Conservation (phyloP, 37 sponge, comb jelly and placozoan species). For the Corticium candelabrum region DNA sequence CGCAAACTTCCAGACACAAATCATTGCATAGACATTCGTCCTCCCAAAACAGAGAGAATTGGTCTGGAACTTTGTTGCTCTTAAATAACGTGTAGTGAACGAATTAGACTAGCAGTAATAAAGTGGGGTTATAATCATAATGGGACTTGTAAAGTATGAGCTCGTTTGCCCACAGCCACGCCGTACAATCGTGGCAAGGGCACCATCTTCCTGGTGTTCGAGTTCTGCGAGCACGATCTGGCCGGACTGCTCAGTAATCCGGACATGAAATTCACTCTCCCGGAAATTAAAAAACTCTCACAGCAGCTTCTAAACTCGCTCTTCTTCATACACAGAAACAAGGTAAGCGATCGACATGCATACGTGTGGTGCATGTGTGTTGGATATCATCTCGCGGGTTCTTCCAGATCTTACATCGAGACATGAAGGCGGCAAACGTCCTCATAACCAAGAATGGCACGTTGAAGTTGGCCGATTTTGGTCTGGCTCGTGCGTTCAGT, state of each 20-base stretch:
- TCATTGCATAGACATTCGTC: too few species aligned
- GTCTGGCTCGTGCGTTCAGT: constrained; percentile 75
- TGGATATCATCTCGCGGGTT: neutral
- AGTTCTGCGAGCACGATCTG: constrained; percentile 97
- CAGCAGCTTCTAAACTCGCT: constrained; percentile 86
- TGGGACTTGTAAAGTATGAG: too few species aligned
- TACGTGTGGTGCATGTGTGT: neutral
- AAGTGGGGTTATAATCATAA: too few species aligned
- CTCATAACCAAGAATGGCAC: constrained; percentile 76
- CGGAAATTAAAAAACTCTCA: constrained; percentile 80
- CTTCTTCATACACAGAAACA: constrained; percentile 78
- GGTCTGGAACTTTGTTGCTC: too few species aligned
- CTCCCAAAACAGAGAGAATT: too few species aligned
- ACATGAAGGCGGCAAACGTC: constrained; percentile 97
- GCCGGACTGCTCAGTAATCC: constrained; percentile 86
- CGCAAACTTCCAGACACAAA: too few species aligned
- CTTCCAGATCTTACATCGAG: constrained; percentile 67
- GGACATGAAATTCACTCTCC: constrained; percentile 72
- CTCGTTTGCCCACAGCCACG: neutral
- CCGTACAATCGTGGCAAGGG: constrained; percentile 79
- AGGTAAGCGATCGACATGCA: constrained; percentile 27
- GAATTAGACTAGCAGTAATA: too few species aligned
- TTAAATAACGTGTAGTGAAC: too few species aligned
- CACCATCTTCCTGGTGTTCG: constrained; percentile 90
- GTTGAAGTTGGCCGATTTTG: constrained; percentile 92